Base-by-base conservation (phyloP, 2,888 invertebrate genomes). In the Bembecia ichneumoniformis region DNA sequence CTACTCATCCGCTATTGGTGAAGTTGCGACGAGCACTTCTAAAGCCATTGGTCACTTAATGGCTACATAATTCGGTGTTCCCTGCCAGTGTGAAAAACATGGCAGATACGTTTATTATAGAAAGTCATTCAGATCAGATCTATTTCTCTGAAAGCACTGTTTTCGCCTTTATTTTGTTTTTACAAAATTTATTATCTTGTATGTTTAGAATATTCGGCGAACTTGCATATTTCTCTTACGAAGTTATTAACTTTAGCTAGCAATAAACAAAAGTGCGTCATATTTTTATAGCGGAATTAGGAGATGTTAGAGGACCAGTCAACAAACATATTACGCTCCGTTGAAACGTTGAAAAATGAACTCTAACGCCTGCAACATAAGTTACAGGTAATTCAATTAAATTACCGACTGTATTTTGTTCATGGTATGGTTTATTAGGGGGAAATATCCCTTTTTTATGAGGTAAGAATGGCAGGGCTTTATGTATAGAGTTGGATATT, bases 401-500 rank as follows among this genome's bases (percentile, higher is more conserved):
- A 60, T 55, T 62, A 51, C 57, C 62, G 53, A 60, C 57, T 57
- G 62, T 68, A 63, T 74, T 66, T 72, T 79, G 82, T 81, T 82
- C 81, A 81, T 76, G 71, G 63, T 70, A 74, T 65, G 75, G 71
- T 77, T 83, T 80, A 77, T 81, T 76, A 81, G 73, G 76, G n/a
- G 28, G 72, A 81, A 79, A 83, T 81, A 82, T 81, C 71, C 79
- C 70, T 71, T 80, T 83, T 83, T 83, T 83, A 84, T 76, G 82
- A 77, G 74, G 77, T 79, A 79, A 77, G 73, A 82, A 83, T 80
- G 75, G 74, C 66, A 68, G 62, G 68, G 79, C 72, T 83, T n/a
- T 82, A 74, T 74, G 76, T 80, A 77, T 74, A 75, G 63, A 66
- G 71, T 59, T 59, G 60, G 72, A 73, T 79, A 81, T 82, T 78